Conservation (phyloP, 2,113 vertebrate genomes). For the Tauraco erythrolophus region DNA sequence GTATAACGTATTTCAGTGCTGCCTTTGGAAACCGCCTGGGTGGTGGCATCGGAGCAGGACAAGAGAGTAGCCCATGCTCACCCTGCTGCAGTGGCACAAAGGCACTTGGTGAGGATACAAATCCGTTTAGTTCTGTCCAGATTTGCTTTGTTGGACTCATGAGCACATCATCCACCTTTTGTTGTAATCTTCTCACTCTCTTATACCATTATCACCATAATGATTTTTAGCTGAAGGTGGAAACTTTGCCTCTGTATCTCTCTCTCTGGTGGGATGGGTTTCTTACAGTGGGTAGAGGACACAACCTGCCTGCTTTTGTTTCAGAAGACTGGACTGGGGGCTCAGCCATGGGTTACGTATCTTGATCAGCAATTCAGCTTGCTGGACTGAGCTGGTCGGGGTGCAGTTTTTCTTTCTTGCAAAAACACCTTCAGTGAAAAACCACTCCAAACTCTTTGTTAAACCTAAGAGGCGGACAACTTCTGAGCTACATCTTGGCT, state of each 20-base stretch:
- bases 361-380: not conserved
- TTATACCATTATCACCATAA: too few relatives aligned
- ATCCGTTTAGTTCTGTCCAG: not conserved
- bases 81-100: not conserved
- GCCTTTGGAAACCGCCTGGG: not conserved
- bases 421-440: not conserved
- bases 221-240: not conserved
- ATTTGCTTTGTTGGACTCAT: not conserved
- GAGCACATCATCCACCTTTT: not conserved
- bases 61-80: rapidly evolving
- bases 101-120: not conserved
- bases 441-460: not conserved
- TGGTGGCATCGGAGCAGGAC: not conserved
- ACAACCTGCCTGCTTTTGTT: not conserved
- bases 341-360: rapidly evolving
- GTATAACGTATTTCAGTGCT: not conserved
- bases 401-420: not conserved
- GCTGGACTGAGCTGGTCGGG: not conserved
- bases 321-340: not conserved
- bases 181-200: not conserved
- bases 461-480: not conserved
- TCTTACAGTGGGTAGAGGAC: not conserved
- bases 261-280: not conserved
- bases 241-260: not conserved
- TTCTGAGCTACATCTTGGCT: not conserved